Base-by-base conservation (phyloP, 2,797 vertebrate species). In the Lophius americanus region DNA sequence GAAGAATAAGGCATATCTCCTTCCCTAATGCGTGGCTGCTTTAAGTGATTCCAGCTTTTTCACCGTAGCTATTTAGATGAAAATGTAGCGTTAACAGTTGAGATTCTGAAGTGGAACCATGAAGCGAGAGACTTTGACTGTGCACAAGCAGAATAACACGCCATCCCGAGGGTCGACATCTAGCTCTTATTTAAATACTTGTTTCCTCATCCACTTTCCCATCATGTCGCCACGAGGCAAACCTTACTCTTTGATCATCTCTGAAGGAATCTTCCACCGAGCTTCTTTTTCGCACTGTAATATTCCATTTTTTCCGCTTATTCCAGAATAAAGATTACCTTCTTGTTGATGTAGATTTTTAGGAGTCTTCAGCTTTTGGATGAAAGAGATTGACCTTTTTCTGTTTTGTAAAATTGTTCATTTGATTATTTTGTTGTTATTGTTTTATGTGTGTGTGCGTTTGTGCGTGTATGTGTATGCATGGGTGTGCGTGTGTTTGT, bases 191-290 rank as follows among this genome's bases (percentile, higher is more conserved):
- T 75, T 78, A 62, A 69, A 80, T 32, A 75, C 71, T 68, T 39
- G 68, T 72, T 85, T 78, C 74, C 75, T 82, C 55, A 71, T 72
- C 70, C 73, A 68, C 72, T 73, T 74, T 63, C 38, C 23, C 62
- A 13, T 60, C 66, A 55, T 52, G 58, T 79, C 47, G 39, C 80
- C 71, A 76, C 55, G 13, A 46, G 75, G 66, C 72, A 73, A 60
- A 69, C 5, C 47, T 55, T 7, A 11, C 39, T 50, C 58, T 81
- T 75, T 79, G 60, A 81, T 85, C 73, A 35, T 0, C 33, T 70
- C 70, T 60, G 51, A 62, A 49, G 63, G 71, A 43, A 56, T 82
- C 38, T 54, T 54, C 23, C 46, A 37, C 66, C 39, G 36, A 23
- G 8, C 37, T 42, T 42, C 35, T 3, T 59, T 36, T 8, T 67